phyloP scores from a whole-genome alignment of 2,113 vertebrate species.

The Ondatra zibethicus region DNA sequence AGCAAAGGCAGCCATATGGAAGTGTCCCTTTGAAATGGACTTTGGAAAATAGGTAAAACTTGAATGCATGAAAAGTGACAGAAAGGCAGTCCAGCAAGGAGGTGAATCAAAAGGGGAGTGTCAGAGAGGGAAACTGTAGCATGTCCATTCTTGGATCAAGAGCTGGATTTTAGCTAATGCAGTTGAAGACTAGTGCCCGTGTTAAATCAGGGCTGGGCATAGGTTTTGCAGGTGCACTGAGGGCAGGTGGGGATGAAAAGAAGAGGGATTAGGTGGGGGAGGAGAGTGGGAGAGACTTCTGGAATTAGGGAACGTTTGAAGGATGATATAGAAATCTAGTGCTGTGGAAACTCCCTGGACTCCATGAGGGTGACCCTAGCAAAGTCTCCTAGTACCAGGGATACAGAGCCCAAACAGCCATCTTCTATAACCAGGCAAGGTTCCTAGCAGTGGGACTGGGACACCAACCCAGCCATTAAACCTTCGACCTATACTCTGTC shows the following conservation, averaged over 20 bases:
- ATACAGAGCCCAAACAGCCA: neutral
- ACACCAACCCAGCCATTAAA: neutral
- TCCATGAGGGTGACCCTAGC: neutral
- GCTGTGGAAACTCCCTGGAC: neutral
- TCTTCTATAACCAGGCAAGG: neutral
- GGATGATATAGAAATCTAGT: neutral
- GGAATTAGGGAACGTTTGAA: neutral
- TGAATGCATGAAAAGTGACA: neutral
- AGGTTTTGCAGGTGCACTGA: neutral
- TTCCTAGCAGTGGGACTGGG: neutral
- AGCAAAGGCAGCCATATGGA: neutral
- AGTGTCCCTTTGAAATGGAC: neutral
- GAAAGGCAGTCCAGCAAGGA: neutral
- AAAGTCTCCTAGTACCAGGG: neutral
- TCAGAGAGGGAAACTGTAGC: neutral
- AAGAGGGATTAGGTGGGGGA: neutral
- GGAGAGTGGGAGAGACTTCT: neutral
- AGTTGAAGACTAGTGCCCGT: neutral
- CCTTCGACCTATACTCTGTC: neutral
- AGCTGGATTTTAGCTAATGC: neutral
- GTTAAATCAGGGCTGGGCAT: neutral
- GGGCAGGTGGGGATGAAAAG: neutral
- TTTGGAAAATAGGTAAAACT: neutral
- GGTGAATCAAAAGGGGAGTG: neutral
- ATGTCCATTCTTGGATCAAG: neutral